A percentile compares a stretch with the other conserved stretches of the same genome.
Evolutionary conservation across 2,797 vertebrate genomes (phyloP).

Genomic region (Phataginus tetradactyla): DNA sequence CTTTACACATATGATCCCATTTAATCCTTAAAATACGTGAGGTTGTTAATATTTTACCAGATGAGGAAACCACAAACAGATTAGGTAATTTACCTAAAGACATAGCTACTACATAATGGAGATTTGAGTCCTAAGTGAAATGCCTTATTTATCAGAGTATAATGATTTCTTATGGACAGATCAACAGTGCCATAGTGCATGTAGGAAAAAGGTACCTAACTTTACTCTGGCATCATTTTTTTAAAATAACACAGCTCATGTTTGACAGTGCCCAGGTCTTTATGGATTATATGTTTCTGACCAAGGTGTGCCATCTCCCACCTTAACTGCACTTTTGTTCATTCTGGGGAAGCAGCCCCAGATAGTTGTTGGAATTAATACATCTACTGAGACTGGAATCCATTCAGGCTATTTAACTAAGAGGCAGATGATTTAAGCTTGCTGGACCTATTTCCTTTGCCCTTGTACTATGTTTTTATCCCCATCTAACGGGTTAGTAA

Average conservation of each 20-base stretch:
- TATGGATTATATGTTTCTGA: not conserved
- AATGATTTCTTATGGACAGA: not conserved
- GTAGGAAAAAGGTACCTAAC: not conserved
- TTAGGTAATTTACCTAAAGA: not conserved
- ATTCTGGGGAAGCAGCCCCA: not conserved
- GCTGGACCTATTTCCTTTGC: not conserved
- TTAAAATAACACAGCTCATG: not conserved
- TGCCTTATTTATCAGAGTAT: not conserved
- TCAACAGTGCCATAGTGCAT: not conserved
- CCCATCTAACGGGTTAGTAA: not conserved
- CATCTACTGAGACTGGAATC: too few relatives aligned
- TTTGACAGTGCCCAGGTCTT: not conserved
- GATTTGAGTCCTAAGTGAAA: not conserved
- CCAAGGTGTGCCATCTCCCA: too few relatives aligned
- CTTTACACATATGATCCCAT: not conserved
- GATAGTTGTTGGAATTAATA: not conserved
- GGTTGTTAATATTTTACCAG: not conserved
- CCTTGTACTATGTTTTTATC: not conserved
- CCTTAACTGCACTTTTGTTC: not conserved
- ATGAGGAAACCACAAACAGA: not conserved
- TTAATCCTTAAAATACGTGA: not conserved
- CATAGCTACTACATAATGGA: not conserved
- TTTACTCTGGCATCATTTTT: not conserved
- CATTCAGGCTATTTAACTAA: not conserved
- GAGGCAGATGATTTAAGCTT: not conserved